Evolutionary conservation across 2,797 vertebrate genomes (phyloP).

Genomic region (Acanthopagrus latus): DNA sequence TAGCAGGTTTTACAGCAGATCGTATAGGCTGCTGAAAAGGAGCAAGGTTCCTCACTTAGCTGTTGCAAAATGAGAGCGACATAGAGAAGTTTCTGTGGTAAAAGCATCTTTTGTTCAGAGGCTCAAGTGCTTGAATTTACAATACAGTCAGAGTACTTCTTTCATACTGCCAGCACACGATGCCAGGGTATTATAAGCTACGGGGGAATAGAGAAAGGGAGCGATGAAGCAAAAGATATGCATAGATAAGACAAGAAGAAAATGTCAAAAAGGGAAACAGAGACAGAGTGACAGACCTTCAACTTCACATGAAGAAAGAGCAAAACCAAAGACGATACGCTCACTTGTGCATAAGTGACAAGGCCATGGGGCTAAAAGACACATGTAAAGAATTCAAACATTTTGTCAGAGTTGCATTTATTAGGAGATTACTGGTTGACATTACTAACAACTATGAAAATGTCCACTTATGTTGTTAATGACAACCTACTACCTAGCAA

Average conservation of each 20-base stretch:
- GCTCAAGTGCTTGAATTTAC: constrained; percentile 35
- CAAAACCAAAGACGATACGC: background rate
- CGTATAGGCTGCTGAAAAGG: constrained; percentile 47
- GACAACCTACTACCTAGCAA: background rate
- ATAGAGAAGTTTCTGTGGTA: constrained; percentile 38
- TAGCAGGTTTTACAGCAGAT: constrained; percentile 59
- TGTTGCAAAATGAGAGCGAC: constrained; percentile 43
- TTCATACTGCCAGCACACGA: constrained; percentile 26
- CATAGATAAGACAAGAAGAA: constrained; percentile 19
- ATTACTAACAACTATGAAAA: constrained; percentile 3
- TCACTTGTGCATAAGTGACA: background rate
- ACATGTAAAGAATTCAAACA: background rate
- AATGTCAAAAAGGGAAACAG: constrained; percentile 2
- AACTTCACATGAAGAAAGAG: background rate
- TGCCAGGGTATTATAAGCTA: constrained; percentile 14
- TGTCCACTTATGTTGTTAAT: background rate
- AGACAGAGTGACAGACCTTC: background rate
- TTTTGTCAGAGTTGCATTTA: background rate
- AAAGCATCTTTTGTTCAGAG: constrained; percentile 49
- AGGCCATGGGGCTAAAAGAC: background rate
- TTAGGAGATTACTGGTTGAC: background rate
- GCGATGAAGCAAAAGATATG: background rate
- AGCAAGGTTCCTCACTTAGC: constrained; percentile 47
- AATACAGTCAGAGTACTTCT: constrained; percentile 43
- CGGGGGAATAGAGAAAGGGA: constrained; percentile 3